These are phyloP conservation scores for Callipepla californica DNA, from an alignment of 2,113 vertebrate species.

Conservation along the genomic window DNA sequence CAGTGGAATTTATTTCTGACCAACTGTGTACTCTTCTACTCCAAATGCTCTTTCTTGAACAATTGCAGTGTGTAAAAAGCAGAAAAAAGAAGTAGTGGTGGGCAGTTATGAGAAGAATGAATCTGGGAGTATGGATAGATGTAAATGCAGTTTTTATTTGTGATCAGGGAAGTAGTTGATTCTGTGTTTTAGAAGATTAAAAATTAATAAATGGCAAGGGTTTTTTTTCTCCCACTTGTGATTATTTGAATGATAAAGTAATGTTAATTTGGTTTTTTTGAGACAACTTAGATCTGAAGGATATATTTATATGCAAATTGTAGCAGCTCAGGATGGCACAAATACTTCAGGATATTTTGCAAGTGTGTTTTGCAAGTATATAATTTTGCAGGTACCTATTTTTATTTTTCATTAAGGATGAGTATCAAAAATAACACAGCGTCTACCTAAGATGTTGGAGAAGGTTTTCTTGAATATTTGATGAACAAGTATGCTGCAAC, in stretches of 20 bases:
- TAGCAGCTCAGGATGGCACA: neutral
- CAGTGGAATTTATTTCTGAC: conserved; percentile 3
- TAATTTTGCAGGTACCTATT: neutral
- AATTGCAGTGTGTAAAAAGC: neutral
- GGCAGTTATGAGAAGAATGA: neutral
- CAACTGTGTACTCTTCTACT: neutral
- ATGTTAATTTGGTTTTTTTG: neutral
- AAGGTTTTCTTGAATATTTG: neutral
- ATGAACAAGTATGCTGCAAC: neutral
- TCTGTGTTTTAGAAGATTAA: neutral
- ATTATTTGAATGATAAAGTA: neutral
- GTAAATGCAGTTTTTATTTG: neutral
- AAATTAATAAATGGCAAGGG: neutral
- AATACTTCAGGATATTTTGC: neutral
- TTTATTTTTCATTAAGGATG: neutral
- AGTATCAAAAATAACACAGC: neutral
- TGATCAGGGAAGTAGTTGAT: neutral
- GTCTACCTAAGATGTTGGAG: neutral
- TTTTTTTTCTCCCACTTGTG: neutral
- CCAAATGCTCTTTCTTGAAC: neutral
- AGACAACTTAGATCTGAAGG: neutral
- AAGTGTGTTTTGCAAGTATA: neutral
- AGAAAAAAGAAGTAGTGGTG: too few relatives aligned
- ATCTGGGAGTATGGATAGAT: neutral
- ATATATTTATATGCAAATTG: neutral